A percentile compares a stretch with the other conserved stretches of the same genome.
Conservation (phyloP, 1,140 invertebrate species). For the Armadillidium nasatum region DNA sequence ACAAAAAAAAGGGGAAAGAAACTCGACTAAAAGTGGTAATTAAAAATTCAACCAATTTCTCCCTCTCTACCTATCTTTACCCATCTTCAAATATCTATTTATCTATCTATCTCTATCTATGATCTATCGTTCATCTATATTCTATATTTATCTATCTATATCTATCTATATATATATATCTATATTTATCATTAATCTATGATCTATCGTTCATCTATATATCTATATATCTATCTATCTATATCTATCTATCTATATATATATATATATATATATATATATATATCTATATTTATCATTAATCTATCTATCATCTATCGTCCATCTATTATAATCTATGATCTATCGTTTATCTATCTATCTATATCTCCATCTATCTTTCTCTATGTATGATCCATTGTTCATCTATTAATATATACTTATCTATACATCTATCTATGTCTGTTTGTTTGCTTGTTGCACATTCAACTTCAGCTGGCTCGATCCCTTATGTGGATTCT, state of each 20-base stretch:
- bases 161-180: too few species aligned
- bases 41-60: slow-evolving; percentile 3
- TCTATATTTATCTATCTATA: background rate
- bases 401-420: too few species aligned
- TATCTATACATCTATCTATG: too few species aligned
- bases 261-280: background rate
- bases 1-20: background rate
- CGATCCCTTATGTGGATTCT: too few species aligned
- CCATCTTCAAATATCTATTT: background rate
- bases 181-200: background rate
- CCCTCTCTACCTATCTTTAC: background rate
- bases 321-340: background rate
- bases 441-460: too few species aligned
- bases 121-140: too few species aligned
- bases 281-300: background rate
- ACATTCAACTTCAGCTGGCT: too few species aligned
- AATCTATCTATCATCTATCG: background rate
- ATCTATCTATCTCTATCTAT: background rate
- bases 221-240: background rate
- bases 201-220: background rate
- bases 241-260: background rate
- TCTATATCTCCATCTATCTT: too few species aligned
- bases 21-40: background rate
- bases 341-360: background rate
- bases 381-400: too few species aligned